A percentile compares a stretch with the other conserved stretches of the same genome.
Evolutionary conservation across 2,113 vertebrate species (phyloP).

Genomic region (Arothron firmamentum): DNA sequence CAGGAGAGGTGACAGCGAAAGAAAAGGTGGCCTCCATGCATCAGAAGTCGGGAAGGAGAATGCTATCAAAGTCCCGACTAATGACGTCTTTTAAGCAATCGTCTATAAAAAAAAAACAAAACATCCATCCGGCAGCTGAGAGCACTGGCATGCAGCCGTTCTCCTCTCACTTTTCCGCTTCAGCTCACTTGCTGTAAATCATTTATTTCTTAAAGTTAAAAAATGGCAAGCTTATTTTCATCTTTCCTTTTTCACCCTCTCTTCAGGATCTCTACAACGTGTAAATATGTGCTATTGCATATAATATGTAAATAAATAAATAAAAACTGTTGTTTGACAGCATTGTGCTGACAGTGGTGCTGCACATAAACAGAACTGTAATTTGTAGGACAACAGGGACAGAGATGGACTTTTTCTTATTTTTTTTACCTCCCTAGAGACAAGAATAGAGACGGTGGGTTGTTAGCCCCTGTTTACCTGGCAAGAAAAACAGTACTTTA

Average conservation of each 20-base stretch:
- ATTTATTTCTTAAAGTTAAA: constrained; percentile 45
- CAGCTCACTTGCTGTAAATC: constrained; percentile 15
- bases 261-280: constrained; percentile 39
- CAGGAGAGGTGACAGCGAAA: constrained; percentile 60
- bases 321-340: constrained; percentile 60
- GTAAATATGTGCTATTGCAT: constrained; percentile 36
- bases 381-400: constrained; percentile 73
- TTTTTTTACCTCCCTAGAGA: constrained; percentile 52
- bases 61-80: background rate
- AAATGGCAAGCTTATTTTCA: constrained; percentile 14
- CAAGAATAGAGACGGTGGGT: constrained; percentile 43
- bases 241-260: constrained; percentile 21
- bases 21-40: constrained; percentile 62
- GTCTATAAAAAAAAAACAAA: constrained; percentile 3
- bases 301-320: background rate
- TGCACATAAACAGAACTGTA: constrained; percentile 70
- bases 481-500: constrained; percentile 56
- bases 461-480: constrained; percentile 75
- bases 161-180: constrained; percentile 15
- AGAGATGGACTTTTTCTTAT: constrained; percentile 45
- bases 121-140: too few species aligned
- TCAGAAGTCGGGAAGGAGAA: constrained; percentile 32
- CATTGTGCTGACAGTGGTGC: constrained; percentile 65
- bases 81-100: background rate
- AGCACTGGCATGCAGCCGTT: background rate